Evolutionary conservation across 2,113 vertebrate species (phyloP).

Genomic region (Phaethornis superciliosus): DNA sequence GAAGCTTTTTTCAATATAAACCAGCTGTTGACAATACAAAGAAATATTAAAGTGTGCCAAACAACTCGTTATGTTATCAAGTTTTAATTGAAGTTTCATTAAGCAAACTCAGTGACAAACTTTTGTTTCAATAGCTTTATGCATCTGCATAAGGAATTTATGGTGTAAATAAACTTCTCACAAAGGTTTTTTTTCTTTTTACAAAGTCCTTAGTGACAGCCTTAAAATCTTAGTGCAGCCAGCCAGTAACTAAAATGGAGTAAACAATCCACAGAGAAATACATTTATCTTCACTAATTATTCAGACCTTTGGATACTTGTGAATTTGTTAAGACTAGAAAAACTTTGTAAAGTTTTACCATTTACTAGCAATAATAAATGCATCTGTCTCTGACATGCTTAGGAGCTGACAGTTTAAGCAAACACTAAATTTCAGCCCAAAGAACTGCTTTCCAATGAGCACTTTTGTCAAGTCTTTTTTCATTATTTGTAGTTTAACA

Average conservation of each 20-base stretch:
- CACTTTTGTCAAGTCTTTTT: background rate
- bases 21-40: background rate
- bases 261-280: background rate
- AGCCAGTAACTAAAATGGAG: background rate
- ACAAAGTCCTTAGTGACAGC: background rate
- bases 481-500: background rate
- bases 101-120: background rate
- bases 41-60: background rate
- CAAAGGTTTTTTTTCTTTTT: background rate
- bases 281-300: background rate
- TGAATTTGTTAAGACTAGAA: background rate
- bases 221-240: background rate
- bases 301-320: background rate
- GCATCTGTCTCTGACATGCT: background rate
- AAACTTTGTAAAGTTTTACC: background rate
- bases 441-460: background rate
- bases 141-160: constrained; percentile 7
- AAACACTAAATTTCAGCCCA: background rate
- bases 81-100: background rate
- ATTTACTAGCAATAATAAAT: background rate
- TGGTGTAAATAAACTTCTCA: background rate
- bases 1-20: background rate
- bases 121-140: background rate
- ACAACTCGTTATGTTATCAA: background rate
- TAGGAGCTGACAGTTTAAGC: background rate